Percentiles rank a stretch among this genome's conserved stretches.
Conservation (phyloP, 2,888 invertebrate genomes). For the Chaetogeoica ovagalla region DNA sequence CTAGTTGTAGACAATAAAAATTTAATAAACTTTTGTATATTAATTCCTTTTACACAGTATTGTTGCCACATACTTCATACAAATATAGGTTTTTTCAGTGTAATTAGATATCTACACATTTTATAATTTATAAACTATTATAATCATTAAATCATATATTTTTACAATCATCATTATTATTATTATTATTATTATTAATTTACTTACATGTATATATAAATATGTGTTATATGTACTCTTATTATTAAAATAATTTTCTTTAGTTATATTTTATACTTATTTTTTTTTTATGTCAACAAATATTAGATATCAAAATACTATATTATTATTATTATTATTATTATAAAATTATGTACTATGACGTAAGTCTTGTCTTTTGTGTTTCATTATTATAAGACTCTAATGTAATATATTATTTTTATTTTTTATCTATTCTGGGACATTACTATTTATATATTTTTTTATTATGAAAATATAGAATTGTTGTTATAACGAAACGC, state of each 20-base stretch:
- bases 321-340: neutral
- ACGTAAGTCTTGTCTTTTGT: constrained; percentile 30
- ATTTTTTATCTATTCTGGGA: constrained; percentile 22
- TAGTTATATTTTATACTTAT: constrained; percentile 16
- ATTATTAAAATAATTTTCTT: constrained; percentile 1
- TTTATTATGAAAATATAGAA: constrained; percentile 10
- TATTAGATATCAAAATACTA: neutral
- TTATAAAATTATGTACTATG: neutral
- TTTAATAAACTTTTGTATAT: neutral
- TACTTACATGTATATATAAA: neutral
- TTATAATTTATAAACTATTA: neutral
- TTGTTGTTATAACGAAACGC: neutral
- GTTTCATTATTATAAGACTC: constrained; percentile 13
- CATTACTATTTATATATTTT: constrained; percentile 21
- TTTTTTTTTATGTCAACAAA: neutral
- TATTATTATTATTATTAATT: constrained; percentile 3
- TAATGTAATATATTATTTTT: constrained; percentile 17
- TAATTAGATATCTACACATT: neutral
- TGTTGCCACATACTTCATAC: neutral
- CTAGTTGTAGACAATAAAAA: neutral
- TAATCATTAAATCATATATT: neutral
- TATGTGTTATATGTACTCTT: constrained; percentile 6
- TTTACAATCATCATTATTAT: neutral
- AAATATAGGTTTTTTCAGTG: neutral
- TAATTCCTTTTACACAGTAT: neutral